Evolutionary conservation across 1,140 invertebrate genomes (phyloP), one percentile per base, ranked within the genome.

Genomic region (Drosophila truncata): DNA sequence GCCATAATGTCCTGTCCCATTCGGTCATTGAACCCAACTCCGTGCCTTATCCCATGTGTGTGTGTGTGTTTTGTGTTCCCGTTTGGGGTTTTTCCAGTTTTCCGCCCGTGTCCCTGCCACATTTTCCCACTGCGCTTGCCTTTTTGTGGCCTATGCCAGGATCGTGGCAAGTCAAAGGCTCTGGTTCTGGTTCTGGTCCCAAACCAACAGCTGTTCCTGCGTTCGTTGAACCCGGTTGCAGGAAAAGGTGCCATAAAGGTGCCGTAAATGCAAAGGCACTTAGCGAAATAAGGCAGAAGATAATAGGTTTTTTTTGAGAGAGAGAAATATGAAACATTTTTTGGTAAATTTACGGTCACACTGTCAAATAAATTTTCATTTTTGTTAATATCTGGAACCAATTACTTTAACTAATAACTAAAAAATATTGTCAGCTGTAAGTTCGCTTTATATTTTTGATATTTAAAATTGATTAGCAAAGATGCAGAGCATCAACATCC

Each of bases 11-110:
- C 82, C 78, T 75, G 78, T 59, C 60, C 41, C 35, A 50, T 27
- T 58, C 14, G 83, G 54, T 88, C 83, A 84, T 88, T 88, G 83
- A 87, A 87, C 82, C n/a, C 66, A 23, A 46, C 39, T 14, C 27
- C 39, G 25, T 31, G 39, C 50, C 29, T 42, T 25, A 23, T 33
- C 14, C 14, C 10, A 2, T n/a, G 46, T 6, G 3, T 23, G 13
- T 46, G 42, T 35, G 25, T 29, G 27, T 61, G 57, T 58, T 23
- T 27, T 62, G 41, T 59, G 52, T 59, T 35, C 18, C 18, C 35
- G 47, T 44, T 42, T 59, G 39, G 46, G 42, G 70, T 62, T 74
- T 74, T 63, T 49, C 61, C 42, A 70, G 63, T 86, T 81, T 84
- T 71, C 39, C 57, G 37, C 39, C 35, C 31, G 25, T 46, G 29